Conservation (phyloP, 2,888 invertebrate species). For the Drosophila flavopinicola region DNA sequence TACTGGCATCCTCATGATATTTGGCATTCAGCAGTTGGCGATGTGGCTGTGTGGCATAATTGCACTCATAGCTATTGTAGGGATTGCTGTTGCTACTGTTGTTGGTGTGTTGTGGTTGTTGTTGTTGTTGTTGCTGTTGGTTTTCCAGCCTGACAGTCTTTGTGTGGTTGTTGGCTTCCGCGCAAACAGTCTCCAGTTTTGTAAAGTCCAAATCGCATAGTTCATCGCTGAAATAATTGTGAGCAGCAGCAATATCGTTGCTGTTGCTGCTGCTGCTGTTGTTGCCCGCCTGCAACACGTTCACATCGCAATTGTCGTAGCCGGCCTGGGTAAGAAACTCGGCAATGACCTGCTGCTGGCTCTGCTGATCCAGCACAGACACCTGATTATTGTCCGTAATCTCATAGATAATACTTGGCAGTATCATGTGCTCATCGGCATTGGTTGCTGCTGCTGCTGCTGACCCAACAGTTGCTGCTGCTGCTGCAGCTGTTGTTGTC, state of each 20-base stretch:
- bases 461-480: conserved; percentile 3
- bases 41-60: conserved; percentile 38
- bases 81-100: conserved; percentile 26
- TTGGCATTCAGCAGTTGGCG: conserved; percentile 65
- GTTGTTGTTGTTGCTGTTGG: conserved; percentile 42
- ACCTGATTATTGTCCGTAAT: conserved; percentile 75
- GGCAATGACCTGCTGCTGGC: conserved; percentile 78
- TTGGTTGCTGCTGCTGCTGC: conserved; percentile 1
- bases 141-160: conserved; percentile 76
- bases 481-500: conserved; percentile 2
- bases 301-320: conserved; percentile 72
- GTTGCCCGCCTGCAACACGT: conserved; percentile 42
- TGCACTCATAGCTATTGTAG: conserved; percentile 36
- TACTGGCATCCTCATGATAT: conserved; percentile 70
- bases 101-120: conserved; percentile 28
- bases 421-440: conserved; percentile 69
- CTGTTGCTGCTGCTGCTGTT: conserved; percentile 8
- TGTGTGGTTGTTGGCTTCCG: conserved; percentile 58
- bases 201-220: conserved; percentile 72
- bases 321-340: conserved; percentile 79
- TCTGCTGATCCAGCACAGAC: conserved; percentile 77
- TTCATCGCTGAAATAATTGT: conserved; percentile 53
- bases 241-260: conserved; percentile 14
- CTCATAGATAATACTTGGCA: conserved; percentile 79
- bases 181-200: conserved; percentile 75